A percentile compares a stretch with the other conserved stretches of the same genome.
Conservation (phyloP, 2,888 invertebrate genomes). For the Eupelmus urozonus region DNA sequence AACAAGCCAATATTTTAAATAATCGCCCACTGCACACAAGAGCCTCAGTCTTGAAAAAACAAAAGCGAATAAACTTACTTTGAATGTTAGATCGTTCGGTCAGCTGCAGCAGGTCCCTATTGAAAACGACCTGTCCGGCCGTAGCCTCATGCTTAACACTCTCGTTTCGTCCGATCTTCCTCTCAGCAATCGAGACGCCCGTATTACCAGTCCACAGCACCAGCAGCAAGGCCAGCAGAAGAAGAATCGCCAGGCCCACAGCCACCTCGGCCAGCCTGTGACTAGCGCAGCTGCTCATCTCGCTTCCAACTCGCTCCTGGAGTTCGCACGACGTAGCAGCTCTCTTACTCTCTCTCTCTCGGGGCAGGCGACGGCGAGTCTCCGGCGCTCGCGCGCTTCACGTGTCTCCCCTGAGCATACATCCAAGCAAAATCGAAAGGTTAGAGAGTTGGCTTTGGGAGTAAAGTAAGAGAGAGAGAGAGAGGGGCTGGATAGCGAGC, state of each 20-base stretch:
- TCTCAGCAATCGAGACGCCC: background rate
- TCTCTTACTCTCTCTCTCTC: background rate
- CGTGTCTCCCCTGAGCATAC: background rate
- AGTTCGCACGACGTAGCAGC: background rate
- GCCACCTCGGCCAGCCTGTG: constrained; percentile 53
- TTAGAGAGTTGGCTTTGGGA: too few species aligned
- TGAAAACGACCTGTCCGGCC: background rate
- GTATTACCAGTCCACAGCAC: constrained; percentile 61
- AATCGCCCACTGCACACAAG: too few species aligned
- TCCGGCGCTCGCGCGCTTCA: background rate
- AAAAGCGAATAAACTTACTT: too few species aligned
- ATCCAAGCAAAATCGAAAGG: too few species aligned
- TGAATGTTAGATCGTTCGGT: constrained; percentile 3
- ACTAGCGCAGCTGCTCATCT: constrained; percentile 27
- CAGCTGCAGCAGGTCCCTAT: constrained; percentile 16
- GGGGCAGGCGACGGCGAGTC: too few species aligned
- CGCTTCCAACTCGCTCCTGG: background rate
- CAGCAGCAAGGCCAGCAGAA: constrained; percentile 54
- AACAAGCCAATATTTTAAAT: too few species aligned
- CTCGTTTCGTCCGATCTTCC: background rate
- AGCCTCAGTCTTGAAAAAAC: too few species aligned
- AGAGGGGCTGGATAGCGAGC: too few species aligned
- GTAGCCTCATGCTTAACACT: background rate
- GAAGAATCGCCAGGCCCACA: constrained; percentile 56
- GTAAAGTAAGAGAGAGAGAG: too few species aligned